Evolutionary conservation across 2,888 invertebrate genomes (phyloP), one percentile per base, ranked within the genome.

Genomic region (Suillia variegata): DNA sequence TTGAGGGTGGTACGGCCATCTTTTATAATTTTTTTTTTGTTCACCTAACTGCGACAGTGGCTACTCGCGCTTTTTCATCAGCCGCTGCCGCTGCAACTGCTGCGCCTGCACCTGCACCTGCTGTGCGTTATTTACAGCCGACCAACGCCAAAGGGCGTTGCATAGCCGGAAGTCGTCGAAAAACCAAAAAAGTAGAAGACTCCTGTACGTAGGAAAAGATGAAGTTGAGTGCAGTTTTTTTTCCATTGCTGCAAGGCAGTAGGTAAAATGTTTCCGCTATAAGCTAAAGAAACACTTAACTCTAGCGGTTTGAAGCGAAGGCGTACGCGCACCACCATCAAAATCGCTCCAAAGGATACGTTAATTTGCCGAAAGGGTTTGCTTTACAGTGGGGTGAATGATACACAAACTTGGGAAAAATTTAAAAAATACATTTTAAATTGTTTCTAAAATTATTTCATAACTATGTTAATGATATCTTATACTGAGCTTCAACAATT

Each of bases 211-310:
- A 17, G 13, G 20, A 45, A 45, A 45, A 20, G 20, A 45, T 6
- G 38, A 6, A 38, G 38, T 5, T 8, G 38, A 18, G 45, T 20
- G 45, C 45, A 45, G 18, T n/a, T n/a, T n/a, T n/a, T n/a, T n/a
- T n/a, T n/a, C n/a, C n/a, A n/a, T 45, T 45, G 45, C 17, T 18
- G 45, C 38, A 13, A 45, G n/a, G n/a, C n/a, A n/a, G n/a, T n/a
- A 45, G 45, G 18, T 70, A 68, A 73, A 73, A 73, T 72, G 70
- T 67, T 74, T 73, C 72, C 72, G 70, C 66, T 73, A 70, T 71
- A 73, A 73, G 70, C 74, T 69, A 68, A 72, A 74, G 70, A 73
- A 74, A 75, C 75, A 75, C 75, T 74, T 73, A 73, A 73, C 74
- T 70, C n/a, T n/a, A n/a, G n/a, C n/a, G n/a, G n/a, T n/a, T 70